Evolutionary conservation across 2,797 vertebrate genomes (phyloP), one percentile per base, ranked within the genome.

Genomic region (Dermochelys coriacea): DNA sequence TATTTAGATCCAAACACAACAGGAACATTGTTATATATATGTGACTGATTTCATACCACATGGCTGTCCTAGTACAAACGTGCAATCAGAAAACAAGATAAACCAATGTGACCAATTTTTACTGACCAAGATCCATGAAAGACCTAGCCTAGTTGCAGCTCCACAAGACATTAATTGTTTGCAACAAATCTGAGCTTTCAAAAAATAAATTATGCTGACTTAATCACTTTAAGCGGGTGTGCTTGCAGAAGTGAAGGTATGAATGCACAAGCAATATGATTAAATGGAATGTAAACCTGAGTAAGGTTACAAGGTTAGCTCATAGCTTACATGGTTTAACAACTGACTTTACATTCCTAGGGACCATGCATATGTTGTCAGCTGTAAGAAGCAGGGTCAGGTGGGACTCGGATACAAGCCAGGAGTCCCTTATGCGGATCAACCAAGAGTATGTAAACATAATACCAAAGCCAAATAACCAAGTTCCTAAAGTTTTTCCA

Each of bases 401-500:
- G 59, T 79, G 52, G 31, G 59, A 81, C 78, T 85, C 77, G 78
- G 87, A 93, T 52, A 88, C 5, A 75, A 87, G 71, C 45, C 85
- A 80, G 55, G 50, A 59, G 25, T 75, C 6, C 23, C 80, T 95
- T 88, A 84, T 4, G 1, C 75, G 86, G 93, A 88, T 93, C 59
- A 95, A 91, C 0, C 41, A 16, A 93, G 23, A 94, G 19, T 57
- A 87, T 37, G 50, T 75, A 94, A 93, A 97, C 80, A 71, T 1
- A 85, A 93, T 18, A 64, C 12, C 88, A 92, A 92, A 89, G 83
- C 64, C 68, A 97, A 93, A 77, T 19, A 77, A 84, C n/a, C 50
- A 74, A 14, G 8, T 83, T 82, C 50, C 55, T 80, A 75, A 96
- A 89, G 5, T 89, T 87, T 87, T 95, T 95, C 81, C 94, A 95